These are phyloP conservation scores for Cotesia vestalis DNA, from an alignment of 1,140 invertebrate species.

Conservation along the genomic window DNA sequence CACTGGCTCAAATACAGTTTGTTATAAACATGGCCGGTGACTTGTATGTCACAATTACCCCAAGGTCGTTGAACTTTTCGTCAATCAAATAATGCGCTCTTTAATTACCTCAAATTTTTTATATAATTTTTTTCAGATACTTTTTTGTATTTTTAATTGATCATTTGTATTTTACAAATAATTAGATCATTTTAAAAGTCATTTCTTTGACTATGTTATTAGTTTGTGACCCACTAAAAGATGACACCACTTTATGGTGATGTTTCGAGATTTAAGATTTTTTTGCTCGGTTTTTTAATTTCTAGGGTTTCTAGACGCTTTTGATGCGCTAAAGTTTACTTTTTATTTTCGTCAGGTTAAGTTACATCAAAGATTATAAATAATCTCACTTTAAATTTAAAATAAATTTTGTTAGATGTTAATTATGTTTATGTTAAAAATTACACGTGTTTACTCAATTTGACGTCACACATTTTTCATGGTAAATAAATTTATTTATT, in stretches of 20 bases:
- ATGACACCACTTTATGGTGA: slow-evolving; percentile 41
- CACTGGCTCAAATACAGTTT: slow-evolving; percentile 53
- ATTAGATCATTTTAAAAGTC: slow-evolving; percentile 52
- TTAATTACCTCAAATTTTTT: not conserved
- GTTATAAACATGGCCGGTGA: slow-evolving; percentile 63
- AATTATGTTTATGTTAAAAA: too few relatives aligned
- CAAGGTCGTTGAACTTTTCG: slow-evolving; percentile 59
- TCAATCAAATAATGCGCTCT: not conserved
- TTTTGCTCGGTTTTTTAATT: too few relatives aligned
- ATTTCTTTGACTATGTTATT: slow-evolving; percentile 12
- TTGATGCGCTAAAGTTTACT: too few relatives aligned
- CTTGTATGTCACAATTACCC: slow-evolving; percentile 51
- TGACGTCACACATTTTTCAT: too few relatives aligned
- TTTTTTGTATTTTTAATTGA: not conserved
- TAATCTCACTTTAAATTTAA: too few relatives aligned
- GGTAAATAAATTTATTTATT: too few relatives aligned
- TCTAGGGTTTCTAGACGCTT: too few relatives aligned
- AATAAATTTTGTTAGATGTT: too few relatives aligned
- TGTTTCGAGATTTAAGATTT: too few relatives aligned
- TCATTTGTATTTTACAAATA: not conserved
- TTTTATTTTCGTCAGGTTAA: too few relatives aligned
- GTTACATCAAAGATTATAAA: too few relatives aligned
- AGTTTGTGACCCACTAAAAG: slow-evolving; percentile 52
- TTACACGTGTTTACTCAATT: too few relatives aligned
- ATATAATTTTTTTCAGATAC: slow-evolving; percentile 8